phyloP scores from a whole-genome alignment of 30 jellyfish, hydroid and myxozoan genomes.

The Turritopsis dohrnii region DNA sequence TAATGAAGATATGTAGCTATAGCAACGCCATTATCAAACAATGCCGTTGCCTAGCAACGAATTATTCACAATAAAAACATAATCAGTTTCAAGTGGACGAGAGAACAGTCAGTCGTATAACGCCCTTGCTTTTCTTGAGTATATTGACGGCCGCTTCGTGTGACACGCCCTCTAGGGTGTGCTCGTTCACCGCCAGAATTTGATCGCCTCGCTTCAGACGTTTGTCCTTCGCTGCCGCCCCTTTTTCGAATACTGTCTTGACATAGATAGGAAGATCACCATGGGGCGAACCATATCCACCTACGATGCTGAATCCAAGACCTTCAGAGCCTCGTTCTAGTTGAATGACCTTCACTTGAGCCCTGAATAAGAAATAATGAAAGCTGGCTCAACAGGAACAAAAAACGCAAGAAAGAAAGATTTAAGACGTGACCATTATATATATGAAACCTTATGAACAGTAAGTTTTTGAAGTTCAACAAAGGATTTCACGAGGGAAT shows the following conservation, averaged over 20 bases:
- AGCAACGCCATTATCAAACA: not conserved
- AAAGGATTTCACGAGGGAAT: no score
- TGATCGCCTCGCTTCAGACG: conserved; percentile 92
- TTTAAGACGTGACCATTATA: no score
- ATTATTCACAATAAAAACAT: no score
- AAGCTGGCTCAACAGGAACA: no score
- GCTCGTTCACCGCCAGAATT: conserved; percentile 81
- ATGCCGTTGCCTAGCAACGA: not conserved
- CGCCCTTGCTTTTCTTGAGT: conserved; percentile 82
- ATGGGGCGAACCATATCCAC: conserved; percentile 95
- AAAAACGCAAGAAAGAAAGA: no score
- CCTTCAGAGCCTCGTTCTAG: conserved; percentile 95
- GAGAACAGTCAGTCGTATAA: conserved; percentile 65
- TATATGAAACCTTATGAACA: no score
- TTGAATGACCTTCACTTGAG: conserved; percentile 60
- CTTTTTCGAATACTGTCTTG: conserved; percentile 85
- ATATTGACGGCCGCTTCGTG: conserved; percentile 90
- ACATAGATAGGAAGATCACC: conserved; percentile 92
- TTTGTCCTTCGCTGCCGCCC: conserved; percentile 94
- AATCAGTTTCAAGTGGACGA: conserved; percentile 36
- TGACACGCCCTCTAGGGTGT: conserved; percentile 74
- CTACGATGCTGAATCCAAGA: conserved; percentile 94
- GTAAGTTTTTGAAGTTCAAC: no score
- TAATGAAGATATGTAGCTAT: not conserved
- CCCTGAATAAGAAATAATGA: conserved; percentile 52